These are phyloP conservation scores for Dasysyrphus tricinctus DNA, from an alignment of 2,888 invertebrate species.

Conservation along the genomic window DNA sequence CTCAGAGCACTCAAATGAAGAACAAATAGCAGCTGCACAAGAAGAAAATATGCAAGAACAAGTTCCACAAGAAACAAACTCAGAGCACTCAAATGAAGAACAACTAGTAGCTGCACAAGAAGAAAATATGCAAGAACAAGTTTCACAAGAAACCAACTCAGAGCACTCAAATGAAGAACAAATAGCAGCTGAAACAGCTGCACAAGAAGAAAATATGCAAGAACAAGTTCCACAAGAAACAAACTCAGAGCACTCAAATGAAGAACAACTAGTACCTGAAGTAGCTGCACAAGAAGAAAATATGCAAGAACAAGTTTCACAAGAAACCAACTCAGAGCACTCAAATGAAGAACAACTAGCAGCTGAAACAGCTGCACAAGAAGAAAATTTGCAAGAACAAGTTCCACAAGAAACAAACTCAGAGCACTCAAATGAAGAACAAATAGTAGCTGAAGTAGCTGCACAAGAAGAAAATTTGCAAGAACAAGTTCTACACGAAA, in stretches of 20 bases:
- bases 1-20: conserved; percentile 16
- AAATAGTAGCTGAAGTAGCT: neutral
- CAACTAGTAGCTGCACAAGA: neutral
- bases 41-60: conserved; percentile 8
- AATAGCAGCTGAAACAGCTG: too few species aligned
- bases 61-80: neutral
- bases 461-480: neutral
- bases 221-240: neutral
- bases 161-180: neutral
- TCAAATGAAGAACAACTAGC: conserved; percentile 5
- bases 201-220: neutral
- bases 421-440: conserved; percentile 21
- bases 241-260: conserved; percentile 7
- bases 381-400: neutral
- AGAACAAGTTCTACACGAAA: neutral
- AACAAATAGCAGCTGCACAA: neutral
- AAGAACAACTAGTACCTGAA: neutral
- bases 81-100: conserved; percentile 16
- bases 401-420: neutral
- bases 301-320: neutral
- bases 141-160: neutral
- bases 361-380: neutral
- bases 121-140: neutral
- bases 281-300: neutral
- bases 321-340: conserved; percentile 8